Conservation (phyloP, 2,888 invertebrate species). For the Chrysina gloriosa region DNA sequence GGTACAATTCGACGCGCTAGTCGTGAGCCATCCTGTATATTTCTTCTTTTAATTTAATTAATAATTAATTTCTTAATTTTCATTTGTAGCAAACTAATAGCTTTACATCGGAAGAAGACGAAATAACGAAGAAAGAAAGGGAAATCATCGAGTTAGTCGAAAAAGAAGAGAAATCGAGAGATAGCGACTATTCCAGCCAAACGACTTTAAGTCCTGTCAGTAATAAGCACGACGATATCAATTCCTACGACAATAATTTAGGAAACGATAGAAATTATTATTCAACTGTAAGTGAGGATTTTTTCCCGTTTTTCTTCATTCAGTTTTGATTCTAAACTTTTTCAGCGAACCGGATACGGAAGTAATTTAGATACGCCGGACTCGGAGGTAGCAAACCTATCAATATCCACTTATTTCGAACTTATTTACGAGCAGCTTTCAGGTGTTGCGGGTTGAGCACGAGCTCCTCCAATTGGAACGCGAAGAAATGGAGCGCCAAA, state of each 20-base stretch:
- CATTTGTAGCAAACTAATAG: slow-evolving; percentile 70
- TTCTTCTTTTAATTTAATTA: background rate
- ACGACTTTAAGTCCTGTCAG: slow-evolving; percentile 36
- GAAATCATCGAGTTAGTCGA: slow-evolving; percentile 75
- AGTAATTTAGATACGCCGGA: slow-evolving; percentile 60
- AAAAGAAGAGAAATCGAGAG: slow-evolving; percentile 72
- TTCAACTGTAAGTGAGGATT: slow-evolving; percentile 54
- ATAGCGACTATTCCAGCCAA: slow-evolving; percentile 54
- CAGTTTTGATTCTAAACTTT: slow-evolving; percentile 31
- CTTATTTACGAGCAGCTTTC: slow-evolving; percentile 16
- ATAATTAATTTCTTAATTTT: slow-evolving; percentile 22
- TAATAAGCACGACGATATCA: slow-evolving; percentile 38
- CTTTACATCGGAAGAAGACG: slow-evolving; percentile 83
- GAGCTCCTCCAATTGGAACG: slow-evolving; percentile 82
- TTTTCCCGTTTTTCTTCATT: too few relatives aligned
- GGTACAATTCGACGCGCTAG: too few relatives aligned
- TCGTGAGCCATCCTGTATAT: too few relatives aligned
- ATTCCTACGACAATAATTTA: slow-evolving; percentile 43
- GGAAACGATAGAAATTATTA: slow-evolving; percentile 57
- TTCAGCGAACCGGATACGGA: slow-evolving; percentile 50
- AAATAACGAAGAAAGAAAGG: slow-evolving; percentile 74
- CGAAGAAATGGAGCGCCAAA: slow-evolving; percentile 80
- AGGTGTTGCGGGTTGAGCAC: slow-evolving; percentile 82
- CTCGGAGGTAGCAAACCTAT: slow-evolving; percentile 56
- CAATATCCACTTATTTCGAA: slow-evolving; percentile 11